phyloP scores from a whole-genome alignment of 2,113 vertebrate genomes.

The Aepyceros melampus region DNA sequence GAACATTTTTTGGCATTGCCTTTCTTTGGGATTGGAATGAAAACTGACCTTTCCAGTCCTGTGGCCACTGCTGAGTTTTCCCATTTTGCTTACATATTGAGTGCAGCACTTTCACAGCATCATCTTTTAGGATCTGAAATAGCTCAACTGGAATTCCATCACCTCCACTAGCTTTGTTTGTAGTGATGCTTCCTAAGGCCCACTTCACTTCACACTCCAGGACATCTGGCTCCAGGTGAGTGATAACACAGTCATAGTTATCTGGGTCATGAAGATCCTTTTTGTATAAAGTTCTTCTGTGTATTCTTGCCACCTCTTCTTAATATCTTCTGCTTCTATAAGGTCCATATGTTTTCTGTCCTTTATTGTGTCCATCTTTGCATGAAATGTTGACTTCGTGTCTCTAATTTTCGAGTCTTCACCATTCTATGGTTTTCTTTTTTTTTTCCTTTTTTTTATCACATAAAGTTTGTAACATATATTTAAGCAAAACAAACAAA shows the following conservation, averaged over 20 bases:
- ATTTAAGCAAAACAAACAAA: conserved; percentile 74
- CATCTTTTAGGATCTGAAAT: background rate
- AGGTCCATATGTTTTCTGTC: background rate
- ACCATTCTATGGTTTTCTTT: background rate
- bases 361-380: background rate
- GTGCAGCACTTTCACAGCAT: background rate
- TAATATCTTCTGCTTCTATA: background rate
- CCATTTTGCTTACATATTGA: background rate
- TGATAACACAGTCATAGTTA: background rate
- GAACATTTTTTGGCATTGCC: background rate
- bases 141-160: background rate
- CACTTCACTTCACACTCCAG: background rate
- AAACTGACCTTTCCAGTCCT: background rate
- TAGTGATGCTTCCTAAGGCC: background rate
- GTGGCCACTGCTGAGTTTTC: background rate
- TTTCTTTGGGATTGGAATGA: background rate
- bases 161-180: fast-evolving
- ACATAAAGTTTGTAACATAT: conserved; percentile 73
- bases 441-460: too few species aligned
- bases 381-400: background rate
- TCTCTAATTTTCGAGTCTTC: background rate
- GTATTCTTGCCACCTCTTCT: background rate
- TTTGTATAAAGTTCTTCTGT: background rate
- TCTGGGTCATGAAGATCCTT: background rate
- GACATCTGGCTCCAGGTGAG: background rate